Percentiles rank a stretch among this genome's conserved stretches.
phyloP scores from a whole-genome alignment of 2,888 invertebrate species.

The Drosophila pullipes region DNA sequence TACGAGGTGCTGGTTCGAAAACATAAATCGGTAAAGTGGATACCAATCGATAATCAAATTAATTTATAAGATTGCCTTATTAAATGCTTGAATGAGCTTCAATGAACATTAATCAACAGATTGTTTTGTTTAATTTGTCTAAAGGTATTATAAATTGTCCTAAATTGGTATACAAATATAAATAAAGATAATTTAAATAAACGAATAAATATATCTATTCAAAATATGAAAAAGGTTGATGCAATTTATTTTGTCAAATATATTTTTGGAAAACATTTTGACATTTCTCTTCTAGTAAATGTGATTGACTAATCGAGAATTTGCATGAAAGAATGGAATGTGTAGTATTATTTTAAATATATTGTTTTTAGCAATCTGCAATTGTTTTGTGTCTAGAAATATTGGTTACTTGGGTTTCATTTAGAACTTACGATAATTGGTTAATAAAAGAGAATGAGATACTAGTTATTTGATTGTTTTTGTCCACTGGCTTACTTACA shows the following conservation, averaged over 20 bases:
- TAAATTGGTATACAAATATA: neutral
- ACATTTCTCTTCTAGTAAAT: neutral
- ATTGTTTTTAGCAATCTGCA: neutral
- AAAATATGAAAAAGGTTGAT: neutral
- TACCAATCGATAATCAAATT: neutral
- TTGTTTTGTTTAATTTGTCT: neutral
- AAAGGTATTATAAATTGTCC: neutral
- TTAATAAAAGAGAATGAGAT: neutral
- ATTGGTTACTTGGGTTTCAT: neutral
- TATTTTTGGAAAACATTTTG: neutral
- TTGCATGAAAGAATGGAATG: neutral
- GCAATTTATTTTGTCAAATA: neutral
- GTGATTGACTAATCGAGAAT: neutral
- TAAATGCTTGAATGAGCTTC: too few relatives aligned
- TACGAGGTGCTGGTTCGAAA: slow-evolving; percentile 54
- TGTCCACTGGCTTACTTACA: neutral
- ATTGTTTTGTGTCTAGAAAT: neutral
- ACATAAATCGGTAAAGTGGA: accelerated
- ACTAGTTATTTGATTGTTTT: neutral
- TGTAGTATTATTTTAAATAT: neutral
- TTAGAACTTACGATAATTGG: neutral
- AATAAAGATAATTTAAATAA: neutral
- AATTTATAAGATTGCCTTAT: neutral
- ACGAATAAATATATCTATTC: neutral
- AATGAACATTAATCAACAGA: too few relatives aligned